Evolutionary conservation across 1,140 invertebrate genomes (phyloP).

Genomic region (Drosophila ironensis): DNA sequence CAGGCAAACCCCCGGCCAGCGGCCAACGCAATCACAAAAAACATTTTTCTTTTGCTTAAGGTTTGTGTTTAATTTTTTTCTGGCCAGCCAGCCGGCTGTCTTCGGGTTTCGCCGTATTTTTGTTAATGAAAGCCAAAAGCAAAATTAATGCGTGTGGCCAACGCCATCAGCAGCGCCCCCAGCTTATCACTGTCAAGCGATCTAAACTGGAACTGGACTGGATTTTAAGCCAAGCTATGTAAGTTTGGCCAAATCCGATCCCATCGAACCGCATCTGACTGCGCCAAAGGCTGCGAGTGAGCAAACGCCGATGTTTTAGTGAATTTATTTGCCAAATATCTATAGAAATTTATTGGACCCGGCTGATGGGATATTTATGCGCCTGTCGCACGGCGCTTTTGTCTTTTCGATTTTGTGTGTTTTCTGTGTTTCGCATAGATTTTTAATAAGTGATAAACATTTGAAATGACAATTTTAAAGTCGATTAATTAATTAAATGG

Average conservation of each 20-base stretch:
- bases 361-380: slow-evolving; percentile 54
- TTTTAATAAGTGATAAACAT: slow-evolving; percentile 73
- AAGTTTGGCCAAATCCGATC: background rate
- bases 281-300: background rate
- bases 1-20: slow-evolving; percentile 10
- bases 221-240: slow-evolving; percentile 21
- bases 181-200: slow-evolving; percentile 68
- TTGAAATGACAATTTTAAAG: slow-evolving; percentile 70
- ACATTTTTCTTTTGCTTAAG: slow-evolving; percentile 49
- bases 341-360: slow-evolving; percentile 63
- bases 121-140: slow-evolving; percentile 71
- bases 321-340: slow-evolving; percentile 74
- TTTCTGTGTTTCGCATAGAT: slow-evolving; percentile 58
- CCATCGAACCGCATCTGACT: background rate
- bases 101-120: slow-evolving; percentile 32
- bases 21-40: slow-evolving; percentile 50
- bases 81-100: slow-evolving; percentile 15
- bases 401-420: slow-evolving; percentile 38
- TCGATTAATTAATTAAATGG: slow-evolving; percentile 78
- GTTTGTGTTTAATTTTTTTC: slow-evolving; percentile 33
- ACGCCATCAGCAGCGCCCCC: slow-evolving; percentile 70
- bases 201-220: slow-evolving; percentile 57
- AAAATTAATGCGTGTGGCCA: slow-evolving; percentile 77
- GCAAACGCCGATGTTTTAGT: slow-evolving; percentile 48
- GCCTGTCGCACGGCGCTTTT: slow-evolving; percentile 44